phyloP scores from a whole-genome alignment of 2,113 vertebrate genomes.

The Tachysurus vachellii region DNA sequence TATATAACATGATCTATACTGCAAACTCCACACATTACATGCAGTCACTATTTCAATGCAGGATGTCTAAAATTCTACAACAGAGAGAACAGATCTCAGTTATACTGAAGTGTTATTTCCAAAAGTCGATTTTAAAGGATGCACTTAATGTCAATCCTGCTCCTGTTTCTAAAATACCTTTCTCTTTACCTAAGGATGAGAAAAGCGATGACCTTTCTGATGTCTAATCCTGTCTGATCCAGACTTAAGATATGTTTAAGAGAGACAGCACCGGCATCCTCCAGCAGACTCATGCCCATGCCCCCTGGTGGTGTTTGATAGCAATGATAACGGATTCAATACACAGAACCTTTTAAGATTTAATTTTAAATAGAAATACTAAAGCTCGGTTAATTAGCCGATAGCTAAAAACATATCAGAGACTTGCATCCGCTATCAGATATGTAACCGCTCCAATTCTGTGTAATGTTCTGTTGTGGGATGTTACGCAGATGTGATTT shows the following conservation, averaged over 20 bases:
- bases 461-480: not conserved
- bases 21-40: not conserved
- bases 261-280: not conserved
- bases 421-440: not conserved
- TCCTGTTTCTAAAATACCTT: not conserved
- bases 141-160: not conserved
- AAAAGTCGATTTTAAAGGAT: not conserved
- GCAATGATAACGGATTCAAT: not conserved
- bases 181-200: not conserved
- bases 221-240: not conserved
- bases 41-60: not conserved
- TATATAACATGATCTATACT: constrained; percentile 6
- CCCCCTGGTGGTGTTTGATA: constrained; percentile 15
- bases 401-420: not conserved
- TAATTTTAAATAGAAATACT: not conserved
- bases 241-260: not conserved
- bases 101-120: not conserved
- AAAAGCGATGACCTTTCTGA: not conserved
- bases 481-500: not conserved
- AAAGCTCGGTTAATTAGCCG: not conserved
- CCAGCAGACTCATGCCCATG: not conserved
- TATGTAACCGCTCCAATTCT: not conserved
- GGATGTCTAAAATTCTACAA: constrained; percentile 1
- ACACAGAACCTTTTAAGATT: not conserved
- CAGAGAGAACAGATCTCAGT: not conserved